Evolutionary conservation across 1,140 invertebrate genomes (phyloP), one percentile per base, ranked within the genome.

Genomic region (Eufriesea mexicana): DNA sequence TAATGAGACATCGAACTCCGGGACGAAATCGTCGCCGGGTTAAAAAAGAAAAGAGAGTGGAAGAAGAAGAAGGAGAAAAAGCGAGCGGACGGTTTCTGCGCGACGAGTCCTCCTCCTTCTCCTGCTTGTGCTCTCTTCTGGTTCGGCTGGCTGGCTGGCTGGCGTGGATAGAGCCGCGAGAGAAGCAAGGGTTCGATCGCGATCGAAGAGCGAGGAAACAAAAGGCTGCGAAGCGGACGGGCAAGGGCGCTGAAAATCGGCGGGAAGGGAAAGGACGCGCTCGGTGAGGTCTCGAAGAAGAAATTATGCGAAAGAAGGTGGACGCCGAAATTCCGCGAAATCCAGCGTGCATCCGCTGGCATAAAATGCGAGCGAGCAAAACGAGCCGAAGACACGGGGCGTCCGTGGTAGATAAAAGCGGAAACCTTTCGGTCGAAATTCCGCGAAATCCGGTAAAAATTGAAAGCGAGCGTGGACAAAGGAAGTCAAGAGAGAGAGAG

Each of bases 391-490:
- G 49, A 47, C 25, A 66, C 45, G 23, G n/a, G 42, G 25, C n/a
- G 59, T 62, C 68, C 61, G 45, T 59, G 55, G 55, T 57, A 55
- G 81, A 83, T 77, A 83, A 78, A 78, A 62, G 57, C 81, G 74
- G 54, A 78, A 83, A 83, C 64, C 64, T 54, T 88, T 84, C 75
- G 74, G 82, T 79, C 84, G 81, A 88, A 88, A 93, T 93, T 92
- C 92, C 87, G 88, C 92, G 92, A 93, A 93, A 92, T 89, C 81
- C 88, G 90, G 91, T 89, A 93, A 92, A 91, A 92, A 93, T 93
- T 90, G 82, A 89, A 79, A 78, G 66, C 72, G 42, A 84, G 55
- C 64, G 75, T 70, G 62, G 79, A 79, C 51, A 35, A 2, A 61
- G 59, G 23, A 75, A 71, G 66, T 1, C 35, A 4, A 55, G 25